A percentile compares a stretch with the other conserved stretches of the same genome.
Evolutionary conservation across 2,888 invertebrate species (phyloP).

Genomic region (Epinotia brunnichana): DNA sequence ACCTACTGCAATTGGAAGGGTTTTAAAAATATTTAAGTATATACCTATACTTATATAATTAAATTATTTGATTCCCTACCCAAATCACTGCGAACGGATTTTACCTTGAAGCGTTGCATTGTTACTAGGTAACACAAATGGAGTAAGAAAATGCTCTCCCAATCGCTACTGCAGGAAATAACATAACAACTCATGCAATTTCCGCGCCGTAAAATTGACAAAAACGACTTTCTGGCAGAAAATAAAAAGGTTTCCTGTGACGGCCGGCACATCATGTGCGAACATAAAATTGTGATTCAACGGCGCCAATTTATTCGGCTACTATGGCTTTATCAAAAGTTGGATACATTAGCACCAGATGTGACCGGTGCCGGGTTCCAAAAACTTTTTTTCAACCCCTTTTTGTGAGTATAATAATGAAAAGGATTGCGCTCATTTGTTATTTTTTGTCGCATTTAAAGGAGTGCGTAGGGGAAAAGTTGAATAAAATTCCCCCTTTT

Average conservation of each 20-base stretch:
- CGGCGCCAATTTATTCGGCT: conserved; percentile 60
- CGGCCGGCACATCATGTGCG: conserved; percentile 46
- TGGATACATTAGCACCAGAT: conserved; percentile 69
- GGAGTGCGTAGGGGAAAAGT: conserved; percentile 25
- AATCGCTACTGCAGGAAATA: neutral
- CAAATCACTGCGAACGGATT: neutral
- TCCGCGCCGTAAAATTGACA: conserved; percentile 3
- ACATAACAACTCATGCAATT: neutral
- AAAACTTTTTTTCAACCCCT: conserved; percentile 62
- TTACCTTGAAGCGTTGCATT: neutral
- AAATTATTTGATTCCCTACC: too few species aligned
- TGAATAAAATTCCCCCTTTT: conserved; percentile 21
- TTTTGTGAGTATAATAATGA: conserved; percentile 43
- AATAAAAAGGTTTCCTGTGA: conserved; percentile 13
- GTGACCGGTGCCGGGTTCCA: conserved; percentile 58
- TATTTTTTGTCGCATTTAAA: conserved; percentile 38
- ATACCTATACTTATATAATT: too few species aligned
- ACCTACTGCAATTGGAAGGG: too few species aligned
- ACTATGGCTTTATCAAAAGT: conserved; percentile 70
- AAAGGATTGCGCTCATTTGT: conserved; percentile 44
- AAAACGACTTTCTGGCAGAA: conserved; percentile 8
- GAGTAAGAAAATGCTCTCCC: neutral
- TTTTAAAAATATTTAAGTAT: too few species aligned
- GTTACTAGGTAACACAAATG: neutral
- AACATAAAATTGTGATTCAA: conserved; percentile 63